Evolutionary conservation across 2,113 vertebrate genomes (phyloP).

Genomic region (Reinhardtius hippoglossoides): DNA sequence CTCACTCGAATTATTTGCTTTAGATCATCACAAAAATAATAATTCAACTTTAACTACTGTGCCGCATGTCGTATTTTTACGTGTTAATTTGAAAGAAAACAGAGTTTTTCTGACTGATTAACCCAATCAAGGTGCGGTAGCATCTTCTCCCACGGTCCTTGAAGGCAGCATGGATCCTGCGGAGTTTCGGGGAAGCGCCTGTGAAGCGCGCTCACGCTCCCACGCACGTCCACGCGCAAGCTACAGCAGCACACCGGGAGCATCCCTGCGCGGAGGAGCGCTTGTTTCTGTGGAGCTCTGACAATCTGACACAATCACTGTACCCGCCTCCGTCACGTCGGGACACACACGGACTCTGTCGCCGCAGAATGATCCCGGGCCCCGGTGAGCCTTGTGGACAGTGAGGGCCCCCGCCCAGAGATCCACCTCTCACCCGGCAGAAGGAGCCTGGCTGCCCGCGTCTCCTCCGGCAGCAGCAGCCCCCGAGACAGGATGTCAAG

Average conservation of each 20-base stretch:
- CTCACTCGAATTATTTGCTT: too few relatives aligned
- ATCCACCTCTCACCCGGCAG: slow-evolving; percentile 51
- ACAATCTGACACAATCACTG: slow-evolving; percentile 6
- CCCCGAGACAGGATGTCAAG: slow-evolving; percentile 74
- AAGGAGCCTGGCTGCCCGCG: slow-evolving; percentile 35
- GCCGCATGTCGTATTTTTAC: not conserved
- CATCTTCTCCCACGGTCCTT: slow-evolving; percentile 2
- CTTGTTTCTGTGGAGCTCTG: slow-evolving; percentile 7
- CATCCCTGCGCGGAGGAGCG: slow-evolving; percentile 57
- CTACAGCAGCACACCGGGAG: slow-evolving; percentile 48
- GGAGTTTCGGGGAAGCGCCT: slow-evolving; percentile 76
- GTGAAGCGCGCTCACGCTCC: slow-evolving; percentile 70
- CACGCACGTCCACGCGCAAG: slow-evolving; percentile 34
- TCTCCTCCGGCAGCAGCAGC: slow-evolving; percentile 38
- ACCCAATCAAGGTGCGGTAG: not conserved
- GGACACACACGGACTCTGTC: slow-evolving; percentile 13
- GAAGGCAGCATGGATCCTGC: slow-evolving; percentile 77
- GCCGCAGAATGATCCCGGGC: slow-evolving; percentile 61
- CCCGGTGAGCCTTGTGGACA: slow-evolving; percentile 44
- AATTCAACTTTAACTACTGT: too few relatives aligned
- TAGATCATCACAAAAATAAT: too few relatives aligned
- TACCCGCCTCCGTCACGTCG: slow-evolving; percentile 14
- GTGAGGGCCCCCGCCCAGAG: slow-evolving; percentile 53
- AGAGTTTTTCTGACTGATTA: too few relatives aligned
- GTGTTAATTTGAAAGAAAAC: not conserved